Evolutionary conservation across 2,888 invertebrate species (phyloP).

Genomic region (Micoletzkya japonica): DNA sequence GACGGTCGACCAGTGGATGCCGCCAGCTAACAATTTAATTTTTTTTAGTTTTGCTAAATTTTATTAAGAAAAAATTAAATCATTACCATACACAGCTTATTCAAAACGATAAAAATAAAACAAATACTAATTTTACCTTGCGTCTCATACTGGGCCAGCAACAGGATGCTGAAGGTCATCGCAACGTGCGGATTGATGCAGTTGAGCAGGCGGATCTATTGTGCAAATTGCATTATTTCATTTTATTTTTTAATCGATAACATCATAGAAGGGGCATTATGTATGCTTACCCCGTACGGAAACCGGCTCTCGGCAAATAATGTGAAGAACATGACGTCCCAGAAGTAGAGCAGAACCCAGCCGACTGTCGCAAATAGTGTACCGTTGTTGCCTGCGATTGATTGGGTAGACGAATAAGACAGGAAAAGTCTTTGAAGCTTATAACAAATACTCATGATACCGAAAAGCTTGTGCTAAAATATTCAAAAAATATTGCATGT

Average conservation of each 20-base stretch:
- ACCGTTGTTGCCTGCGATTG: constrained; percentile 51
- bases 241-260: not conserved
- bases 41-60: not conserved
- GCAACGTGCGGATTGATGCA: constrained; percentile 56
- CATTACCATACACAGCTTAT: not conserved
- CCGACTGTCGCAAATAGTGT: constrained; percentile 50
- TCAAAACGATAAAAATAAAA: not conserved
- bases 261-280: not conserved
- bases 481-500: not conserved
- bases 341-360: constrained; percentile 58
- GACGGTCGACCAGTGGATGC: constrained; percentile 48
- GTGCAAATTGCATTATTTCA: not conserved
- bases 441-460: no score
- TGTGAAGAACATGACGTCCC: constrained; percentile 32
- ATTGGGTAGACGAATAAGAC: no score
- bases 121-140: constrained; percentile 32
- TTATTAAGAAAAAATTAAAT: not conserved
- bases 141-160: constrained; percentile 51
- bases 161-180: constrained; percentile 41
- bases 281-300: constrained; percentile 3
- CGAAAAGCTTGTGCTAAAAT: no score
- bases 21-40: constrained; percentile 34
- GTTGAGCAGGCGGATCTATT: constrained; percentile 39
- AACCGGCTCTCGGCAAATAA: not conserved
- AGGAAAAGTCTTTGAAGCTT: no score